These are phyloP conservation scores for Hydropotes inermis DNA, from an alignment of 2,113 vertebrate genomes.

Conservation along the genomic window DNA sequence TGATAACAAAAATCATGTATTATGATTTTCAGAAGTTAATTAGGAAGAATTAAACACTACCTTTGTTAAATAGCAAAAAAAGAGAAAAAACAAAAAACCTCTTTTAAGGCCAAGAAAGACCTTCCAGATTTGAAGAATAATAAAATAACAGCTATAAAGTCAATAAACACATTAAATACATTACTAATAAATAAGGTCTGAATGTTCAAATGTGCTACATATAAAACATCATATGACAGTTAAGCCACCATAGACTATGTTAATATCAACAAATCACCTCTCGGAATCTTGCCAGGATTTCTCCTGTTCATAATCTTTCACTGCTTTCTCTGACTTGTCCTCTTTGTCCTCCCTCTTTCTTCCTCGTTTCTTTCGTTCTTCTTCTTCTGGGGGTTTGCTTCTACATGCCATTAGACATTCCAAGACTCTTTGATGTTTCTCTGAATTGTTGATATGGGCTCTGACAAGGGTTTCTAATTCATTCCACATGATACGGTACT, in stretches of 20 bases:
- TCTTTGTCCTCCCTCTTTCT: slow-evolving; percentile 97
- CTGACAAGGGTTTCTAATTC: slow-evolving; percentile 97
- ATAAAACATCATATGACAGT: not conserved
- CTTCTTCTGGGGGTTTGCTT: slow-evolving; percentile 97
- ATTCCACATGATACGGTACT: slow-evolving; percentile 99
- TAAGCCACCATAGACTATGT: fast-evolving
- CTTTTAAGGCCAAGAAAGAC: not conserved
- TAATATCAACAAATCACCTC: slow-evolving; percentile 78
- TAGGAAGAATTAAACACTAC: not conserved
- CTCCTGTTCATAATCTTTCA: slow-evolving; percentile 91
- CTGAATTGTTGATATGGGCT: slow-evolving; percentile 90
- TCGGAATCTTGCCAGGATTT: slow-evolving; percentile 95
- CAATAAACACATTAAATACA: not conserved
- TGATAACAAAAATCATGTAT: not conserved
- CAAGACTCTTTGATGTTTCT: slow-evolving; percentile 93
- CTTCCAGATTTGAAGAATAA: not conserved
- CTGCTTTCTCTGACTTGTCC: slow-evolving; percentile 90
- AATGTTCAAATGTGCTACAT: not conserved
- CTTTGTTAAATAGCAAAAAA: not conserved
- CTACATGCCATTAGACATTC: slow-evolving; percentile 95
- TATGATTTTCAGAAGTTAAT: not conserved
- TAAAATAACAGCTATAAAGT: not conserved
- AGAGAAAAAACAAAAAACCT: not conserved
- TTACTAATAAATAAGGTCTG: not conserved
- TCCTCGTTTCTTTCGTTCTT: slow-evolving; percentile 95